phyloP scores from a whole-genome alignment of 2,113 vertebrate species.

The Dunckerocampus dactyliophorus region DNA sequence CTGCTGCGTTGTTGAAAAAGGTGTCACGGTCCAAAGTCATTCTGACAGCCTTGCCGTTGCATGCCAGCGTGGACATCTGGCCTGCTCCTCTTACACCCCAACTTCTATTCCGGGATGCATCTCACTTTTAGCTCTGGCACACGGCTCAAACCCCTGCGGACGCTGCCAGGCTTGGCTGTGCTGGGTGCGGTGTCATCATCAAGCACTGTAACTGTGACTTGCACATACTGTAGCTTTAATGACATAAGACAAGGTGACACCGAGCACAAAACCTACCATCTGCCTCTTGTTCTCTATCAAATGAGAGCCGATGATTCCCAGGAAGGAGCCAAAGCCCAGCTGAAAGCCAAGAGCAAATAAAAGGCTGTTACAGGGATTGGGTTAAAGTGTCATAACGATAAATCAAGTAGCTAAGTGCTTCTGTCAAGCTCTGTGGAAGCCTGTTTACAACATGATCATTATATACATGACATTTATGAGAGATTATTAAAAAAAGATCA shows the following conservation, averaged over 20 bases:
- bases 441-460: neutral
- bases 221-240: constrained; percentile 11
- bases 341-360: constrained; percentile 65
- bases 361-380: constrained; percentile 22
- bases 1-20: constrained; percentile 23
- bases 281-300: constrained; percentile 98
- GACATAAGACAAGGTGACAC: constrained; percentile 10
- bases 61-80: constrained; percentile 63
- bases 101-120: constrained; percentile 68
- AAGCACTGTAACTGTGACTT: constrained; percentile 14
- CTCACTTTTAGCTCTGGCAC: constrained; percentile 39
- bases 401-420: too few species aligned
- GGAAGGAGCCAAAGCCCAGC: constrained; percentile 96
- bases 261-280: constrained; percentile 81
- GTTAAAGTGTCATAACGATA: neutral
- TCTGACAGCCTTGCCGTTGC: constrained; percentile 53
- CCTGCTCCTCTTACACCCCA: constrained; percentile 67
- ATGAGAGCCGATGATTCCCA: constrained; percentile 97
- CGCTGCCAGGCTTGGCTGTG: neutral
- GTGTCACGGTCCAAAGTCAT: constrained; percentile 42
- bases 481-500: too few species aligned
- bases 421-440: neutral
- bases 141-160: constrained; percentile 24
- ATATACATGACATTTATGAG: too few species aligned
- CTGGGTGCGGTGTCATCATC: constrained; percentile 17